Evolutionary conservation across 1,140 invertebrate genomes (phyloP).

Genomic region (Cydia fagiglandana): DNA sequence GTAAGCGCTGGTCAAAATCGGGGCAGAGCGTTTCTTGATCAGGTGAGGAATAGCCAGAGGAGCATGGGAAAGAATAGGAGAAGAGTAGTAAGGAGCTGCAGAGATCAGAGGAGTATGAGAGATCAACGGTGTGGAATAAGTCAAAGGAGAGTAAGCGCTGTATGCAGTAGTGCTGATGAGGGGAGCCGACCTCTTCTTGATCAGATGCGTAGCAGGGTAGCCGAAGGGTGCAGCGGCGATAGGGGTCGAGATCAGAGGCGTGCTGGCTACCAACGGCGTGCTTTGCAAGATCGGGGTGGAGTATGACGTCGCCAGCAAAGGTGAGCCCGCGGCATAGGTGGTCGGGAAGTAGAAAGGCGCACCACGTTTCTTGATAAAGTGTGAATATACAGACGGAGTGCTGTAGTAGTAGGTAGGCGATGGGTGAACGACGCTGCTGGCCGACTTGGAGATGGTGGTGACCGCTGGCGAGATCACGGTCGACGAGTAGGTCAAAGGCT

Average conservation of each 20-base stretch:
- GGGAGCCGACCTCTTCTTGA: conserved; percentile 66
- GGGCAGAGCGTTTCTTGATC: conserved; percentile 64
- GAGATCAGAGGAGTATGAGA: not conserved
- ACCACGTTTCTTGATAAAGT: conserved; percentile 67
- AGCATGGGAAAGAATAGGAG: conserved; percentile 5
- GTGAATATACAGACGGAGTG: conserved; percentile 45
- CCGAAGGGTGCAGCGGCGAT: conserved; percentile 29
- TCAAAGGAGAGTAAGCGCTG: conserved; percentile 34
- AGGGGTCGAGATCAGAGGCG: conserved; percentile 32
- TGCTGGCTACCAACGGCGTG: conserved; percentile 52
- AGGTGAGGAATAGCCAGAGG: conserved; percentile 48
- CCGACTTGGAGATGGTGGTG: conserved; percentile 60
- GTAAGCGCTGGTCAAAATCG: conserved; percentile 45
- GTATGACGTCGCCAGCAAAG: conserved; percentile 51
- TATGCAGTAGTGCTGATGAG: conserved; percentile 35
- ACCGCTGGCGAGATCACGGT: conserved; percentile 55
- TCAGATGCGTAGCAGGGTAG: conserved; percentile 53
- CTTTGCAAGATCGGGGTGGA: conserved; percentile 45
- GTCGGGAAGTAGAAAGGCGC: conserved; percentile 41
- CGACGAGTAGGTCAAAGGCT: conserved; percentile 68
- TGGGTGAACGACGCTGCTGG: conserved; percentile 70
- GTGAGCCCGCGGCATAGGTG: conserved; percentile 37
- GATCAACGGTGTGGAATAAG: conserved; percentile 27
- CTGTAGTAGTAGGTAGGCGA: conserved; percentile 54
- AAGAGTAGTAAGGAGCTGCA: conserved; percentile 2